Base-by-base conservation (phyloP, 2,888 invertebrate genomes). In the Eupithecia pulchellata region DNA sequence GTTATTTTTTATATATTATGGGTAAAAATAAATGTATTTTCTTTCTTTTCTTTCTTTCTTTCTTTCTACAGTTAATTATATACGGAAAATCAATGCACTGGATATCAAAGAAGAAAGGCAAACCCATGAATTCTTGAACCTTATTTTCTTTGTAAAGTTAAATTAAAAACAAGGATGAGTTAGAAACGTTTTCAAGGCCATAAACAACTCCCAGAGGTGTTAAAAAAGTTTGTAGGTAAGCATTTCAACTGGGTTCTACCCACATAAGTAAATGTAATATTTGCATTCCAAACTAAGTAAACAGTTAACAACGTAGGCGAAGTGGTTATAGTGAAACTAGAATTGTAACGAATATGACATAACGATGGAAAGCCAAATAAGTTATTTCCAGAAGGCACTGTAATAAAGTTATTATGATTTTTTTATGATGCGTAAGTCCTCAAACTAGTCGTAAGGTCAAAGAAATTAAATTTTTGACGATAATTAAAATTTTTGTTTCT, bases 131-230 rank as follows among this genome's bases (percentile, higher is more conserved):
- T 13, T 52, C 25, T 52, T 1, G 42, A 52, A 52, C 20, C 4
- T 34, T 20, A 1, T 20, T 20, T 47, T 47, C 9, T 47, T 47
- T 47, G 20, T 2, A 2, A 17, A 27, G 57, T 14, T 17, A 29
- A 5, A 57, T 17, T 29, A 57, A 57, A 29, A 29, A 1, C 14
- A 4, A 27, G 29, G n/a, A n/a, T 13, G 25, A 55, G 55, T 17
- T 29, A 29, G 1, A 29, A 27, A 29, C 17, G 32, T 60, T 60
- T 60, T n/a, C 58, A 60, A 60, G 58, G 58, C 58, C n/a, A n/a
- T 30, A n/a, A n/a, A n/a, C 11, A 32, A 32, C 11, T 60, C 58
- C 58, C 58, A 32, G n/a, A 60, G 58, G 58, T n/a, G n/a, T 32
- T n/a, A 58, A 30, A 17, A 60, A 32, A 60, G 20, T 30, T 32